These are phyloP conservation scores for Neofelis nebulosa DNA, from an alignment of 2,113 vertebrate genomes.

Conservation along the genomic window DNA sequence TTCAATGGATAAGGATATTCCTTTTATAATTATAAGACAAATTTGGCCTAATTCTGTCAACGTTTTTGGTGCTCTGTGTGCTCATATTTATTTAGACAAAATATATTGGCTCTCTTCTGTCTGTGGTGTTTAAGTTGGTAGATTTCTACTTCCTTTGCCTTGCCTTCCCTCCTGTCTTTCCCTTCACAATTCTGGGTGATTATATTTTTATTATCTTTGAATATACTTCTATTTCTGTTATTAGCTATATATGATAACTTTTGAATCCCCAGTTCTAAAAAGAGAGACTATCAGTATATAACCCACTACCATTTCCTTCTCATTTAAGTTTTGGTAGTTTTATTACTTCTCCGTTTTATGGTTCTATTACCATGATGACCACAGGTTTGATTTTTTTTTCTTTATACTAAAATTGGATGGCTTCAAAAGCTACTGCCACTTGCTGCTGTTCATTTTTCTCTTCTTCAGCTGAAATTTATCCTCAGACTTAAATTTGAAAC, in stretches of 20 bases:
- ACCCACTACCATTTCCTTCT: not conserved
- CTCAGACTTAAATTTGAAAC: conserved; percentile 2
- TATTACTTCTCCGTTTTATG: not conserved
- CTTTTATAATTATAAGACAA: not conserved
- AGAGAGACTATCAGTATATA: not conserved
- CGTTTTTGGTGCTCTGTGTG: not conserved
- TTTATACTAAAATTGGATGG: not conserved
- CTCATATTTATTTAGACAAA: not conserved
- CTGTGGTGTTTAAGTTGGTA: not conserved
- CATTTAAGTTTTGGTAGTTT: conserved; percentile 8
- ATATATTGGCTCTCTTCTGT: not conserved
- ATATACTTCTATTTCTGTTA: not conserved
- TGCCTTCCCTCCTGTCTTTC: not conserved
- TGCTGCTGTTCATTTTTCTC: not conserved
- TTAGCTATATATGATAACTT: not conserved
- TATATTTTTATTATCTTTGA: conserved; percentile 24
- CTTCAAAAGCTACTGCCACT: not conserved
- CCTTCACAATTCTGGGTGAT: not conserved
- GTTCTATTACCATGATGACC: not conserved
- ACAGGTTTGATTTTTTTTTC: not conserved
- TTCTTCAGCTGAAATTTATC: not conserved
- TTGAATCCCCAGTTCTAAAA: not conserved
- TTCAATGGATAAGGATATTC: not conserved
- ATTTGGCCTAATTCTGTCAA: not conserved
- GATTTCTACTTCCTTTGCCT: not conserved